phyloP scores from a whole-genome alignment of 2,888 invertebrate species.

The Erebia palarica region DNA sequence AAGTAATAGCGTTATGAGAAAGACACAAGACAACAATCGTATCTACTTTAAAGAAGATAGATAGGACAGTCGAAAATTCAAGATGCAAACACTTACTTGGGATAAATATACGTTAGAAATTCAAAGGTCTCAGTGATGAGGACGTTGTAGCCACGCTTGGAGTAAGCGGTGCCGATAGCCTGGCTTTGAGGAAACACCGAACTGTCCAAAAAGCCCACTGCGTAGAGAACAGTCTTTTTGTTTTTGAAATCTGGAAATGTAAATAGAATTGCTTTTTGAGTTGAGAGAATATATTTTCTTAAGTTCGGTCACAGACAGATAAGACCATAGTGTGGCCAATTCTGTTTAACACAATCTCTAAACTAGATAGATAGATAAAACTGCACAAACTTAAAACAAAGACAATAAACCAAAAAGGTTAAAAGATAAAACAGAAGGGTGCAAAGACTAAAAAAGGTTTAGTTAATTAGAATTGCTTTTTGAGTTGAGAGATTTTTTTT shows the following conservation, averaged over 20 bases:
- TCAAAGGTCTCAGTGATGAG: slow-evolving; percentile 62
- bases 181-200: slow-evolving; percentile 58
- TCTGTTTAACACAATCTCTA: too few relatives aligned
- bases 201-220: slow-evolving; percentile 65
- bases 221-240: slow-evolving; percentile 67
- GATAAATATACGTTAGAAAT: slow-evolving; percentile 68
- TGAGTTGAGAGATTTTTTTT: neutral
- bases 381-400: too few relatives aligned
- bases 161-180: slow-evolving; percentile 63
- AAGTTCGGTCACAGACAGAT: neutral
- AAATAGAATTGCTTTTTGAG: neutral
- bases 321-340: too few relatives aligned
- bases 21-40: too few relatives aligned
- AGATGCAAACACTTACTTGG: slow-evolving; percentile 59
- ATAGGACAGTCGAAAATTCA: too few relatives aligned
- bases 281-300: neutral
- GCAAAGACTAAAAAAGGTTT: too few relatives aligned
- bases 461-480: neutral
- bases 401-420: too few relatives aligned
- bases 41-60: too few relatives aligned
- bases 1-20: too few relatives aligned
- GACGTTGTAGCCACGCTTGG: slow-evolving; percentile 69
- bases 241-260: slow-evolving; percentile 61
- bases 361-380: too few relatives aligned
- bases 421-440: too few relatives aligned